Conservation (phyloP, 2,113 vertebrate species). For the Xenus cinereus region DNA sequence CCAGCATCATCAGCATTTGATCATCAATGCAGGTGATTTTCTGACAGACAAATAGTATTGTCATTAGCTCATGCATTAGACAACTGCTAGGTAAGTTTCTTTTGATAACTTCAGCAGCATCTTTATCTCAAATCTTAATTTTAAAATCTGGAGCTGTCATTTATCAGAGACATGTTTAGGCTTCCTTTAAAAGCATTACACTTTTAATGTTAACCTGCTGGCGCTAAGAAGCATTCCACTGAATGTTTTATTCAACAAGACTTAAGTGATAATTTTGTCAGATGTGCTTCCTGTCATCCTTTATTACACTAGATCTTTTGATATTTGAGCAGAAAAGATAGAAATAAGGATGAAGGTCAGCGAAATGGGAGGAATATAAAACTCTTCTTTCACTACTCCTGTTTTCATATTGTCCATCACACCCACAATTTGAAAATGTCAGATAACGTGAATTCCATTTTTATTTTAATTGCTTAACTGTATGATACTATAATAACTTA, state of each 20-base stretch:
- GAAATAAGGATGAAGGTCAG: neutral
- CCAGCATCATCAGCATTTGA: neutral
- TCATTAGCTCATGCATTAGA: neutral
- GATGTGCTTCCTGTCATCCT: neutral
- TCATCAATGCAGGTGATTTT: fast-evolving
- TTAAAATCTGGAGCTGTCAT: neutral
- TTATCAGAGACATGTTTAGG: neutral
- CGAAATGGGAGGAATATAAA: neutral
- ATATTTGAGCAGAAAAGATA: neutral
- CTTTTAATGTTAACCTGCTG: neutral
- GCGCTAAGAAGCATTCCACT: neutral
- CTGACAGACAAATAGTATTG: neutral
- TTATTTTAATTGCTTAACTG: neutral
- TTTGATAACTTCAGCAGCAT: neutral
- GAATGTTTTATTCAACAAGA: conserved; percentile 17
- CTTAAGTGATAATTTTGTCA: neutral
- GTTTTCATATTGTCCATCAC: conserved; percentile 5
- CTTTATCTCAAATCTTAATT: neutral
- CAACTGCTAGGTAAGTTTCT: neutral
- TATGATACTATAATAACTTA: neutral
- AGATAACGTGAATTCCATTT: neutral
- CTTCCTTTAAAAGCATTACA: neutral
- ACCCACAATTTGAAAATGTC: neutral
- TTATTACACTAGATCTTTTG: neutral
- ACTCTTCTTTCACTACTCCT: neutral